Conservation (phyloP, 1,140 invertebrate genomes). For the Megathymus violae region DNA sequence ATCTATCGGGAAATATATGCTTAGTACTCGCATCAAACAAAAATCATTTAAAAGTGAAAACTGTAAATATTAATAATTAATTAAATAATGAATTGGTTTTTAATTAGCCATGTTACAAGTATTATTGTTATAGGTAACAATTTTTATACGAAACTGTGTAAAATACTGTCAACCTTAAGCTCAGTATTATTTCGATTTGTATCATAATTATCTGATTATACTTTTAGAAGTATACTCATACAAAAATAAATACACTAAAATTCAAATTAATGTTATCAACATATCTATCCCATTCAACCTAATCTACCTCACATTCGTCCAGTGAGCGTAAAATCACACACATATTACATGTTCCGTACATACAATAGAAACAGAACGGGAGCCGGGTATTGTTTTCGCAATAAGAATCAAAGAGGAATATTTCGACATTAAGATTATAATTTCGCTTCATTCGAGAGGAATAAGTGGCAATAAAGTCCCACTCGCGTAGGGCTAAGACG, state of each 20-base stretch:
- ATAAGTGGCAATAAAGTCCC: conserved; percentile 72
- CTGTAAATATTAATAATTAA: no score
- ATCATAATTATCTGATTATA: no score
- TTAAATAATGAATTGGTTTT: no score
- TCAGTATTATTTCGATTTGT: no score
- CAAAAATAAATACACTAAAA: conserved; percentile 1
- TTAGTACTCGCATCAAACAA: no score
- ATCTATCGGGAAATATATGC: no score
- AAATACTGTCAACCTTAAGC: no score
- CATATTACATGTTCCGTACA: conserved; percentile 14
- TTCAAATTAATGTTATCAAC: conserved; percentile 21
- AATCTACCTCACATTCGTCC: conserved; percentile 15
- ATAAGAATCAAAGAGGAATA: conserved; percentile 56
- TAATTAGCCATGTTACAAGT: no score
- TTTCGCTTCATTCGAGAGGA: conserved; percentile 71
- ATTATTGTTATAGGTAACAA: no score
- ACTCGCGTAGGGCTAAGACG: conserved; percentile 66
- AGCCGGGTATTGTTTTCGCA: conserved; percentile 45
- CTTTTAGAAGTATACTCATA: no score
- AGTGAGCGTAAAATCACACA: conserved; percentile 17
- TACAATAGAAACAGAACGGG: conserved; percentile 35
- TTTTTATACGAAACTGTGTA: no score
- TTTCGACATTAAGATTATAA: conserved; percentile 67
- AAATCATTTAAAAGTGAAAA: no score
- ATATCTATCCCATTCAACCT: conserved; percentile 16